Conservation (phyloP, 2,113 vertebrate genomes). For the Gasterosteus nipponicus region DNA sequence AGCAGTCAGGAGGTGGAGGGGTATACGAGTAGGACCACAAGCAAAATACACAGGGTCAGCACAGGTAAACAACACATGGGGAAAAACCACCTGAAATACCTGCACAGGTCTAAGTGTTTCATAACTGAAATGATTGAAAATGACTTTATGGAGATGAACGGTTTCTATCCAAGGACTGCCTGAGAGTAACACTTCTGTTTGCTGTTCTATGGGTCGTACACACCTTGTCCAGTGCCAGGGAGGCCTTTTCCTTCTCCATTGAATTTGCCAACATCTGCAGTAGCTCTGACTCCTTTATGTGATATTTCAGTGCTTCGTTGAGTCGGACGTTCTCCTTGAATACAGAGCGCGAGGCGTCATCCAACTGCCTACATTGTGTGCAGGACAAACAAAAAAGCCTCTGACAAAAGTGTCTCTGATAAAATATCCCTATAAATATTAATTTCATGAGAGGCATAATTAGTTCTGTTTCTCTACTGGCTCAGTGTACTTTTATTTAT, state of each 20-base stretch:
- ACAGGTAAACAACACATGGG: constrained; percentile 75
- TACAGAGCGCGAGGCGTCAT: constrained; percentile 80
- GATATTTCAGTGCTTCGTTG: constrained; percentile 79
- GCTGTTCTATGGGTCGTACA: constrained; percentile 33
- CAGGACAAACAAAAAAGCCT: constrained; percentile 29
- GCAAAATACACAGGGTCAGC: constrained; percentile 79
- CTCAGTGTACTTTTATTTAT: constrained; percentile 28
- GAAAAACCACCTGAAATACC: constrained; percentile 75
- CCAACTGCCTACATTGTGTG: constrained; percentile 82
- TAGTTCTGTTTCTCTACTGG: constrained; percentile 5
- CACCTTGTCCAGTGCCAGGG: constrained; percentile 84
- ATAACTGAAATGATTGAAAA: constrained; percentile 52
- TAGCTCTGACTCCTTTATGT: constrained; percentile 79
- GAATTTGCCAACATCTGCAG: constrained; percentile 76
- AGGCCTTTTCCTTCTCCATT: constrained; percentile 75
- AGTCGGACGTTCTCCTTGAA: constrained; percentile 86
- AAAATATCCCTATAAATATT: not conserved
- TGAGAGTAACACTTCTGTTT: constrained; percentile 45
- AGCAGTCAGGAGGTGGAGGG: constrained; percentile 64
- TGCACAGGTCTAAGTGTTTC: constrained; percentile 58
- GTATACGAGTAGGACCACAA: constrained; percentile 63
- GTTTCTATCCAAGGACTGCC: constrained; percentile 35
- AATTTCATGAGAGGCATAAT: not conserved
- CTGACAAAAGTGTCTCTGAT: not conserved
- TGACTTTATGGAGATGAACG: constrained; percentile 48